These are phyloP conservation scores for Acrocephalus arundinaceus DNA, from an alignment of 2,113 vertebrate genomes.

Conservation along the genomic window DNA sequence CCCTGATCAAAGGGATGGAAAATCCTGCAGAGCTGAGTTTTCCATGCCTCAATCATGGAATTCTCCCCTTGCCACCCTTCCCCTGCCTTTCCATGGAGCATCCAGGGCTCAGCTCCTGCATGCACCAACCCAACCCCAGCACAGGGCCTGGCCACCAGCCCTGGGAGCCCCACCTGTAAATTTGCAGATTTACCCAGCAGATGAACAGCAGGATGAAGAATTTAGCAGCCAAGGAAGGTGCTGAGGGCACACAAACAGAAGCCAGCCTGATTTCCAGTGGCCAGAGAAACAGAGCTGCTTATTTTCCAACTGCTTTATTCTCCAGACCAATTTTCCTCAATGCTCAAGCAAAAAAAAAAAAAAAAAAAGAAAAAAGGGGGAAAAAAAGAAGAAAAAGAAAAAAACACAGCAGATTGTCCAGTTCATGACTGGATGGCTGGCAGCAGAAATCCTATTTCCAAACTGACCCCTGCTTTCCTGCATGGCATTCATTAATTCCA, in stretches of 20 bases:
- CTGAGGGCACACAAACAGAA: not conserved
- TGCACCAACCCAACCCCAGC: not conserved
- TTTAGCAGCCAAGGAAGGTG: not conserved
- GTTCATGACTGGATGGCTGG: conserved; percentile 56
- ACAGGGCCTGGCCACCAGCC: rapidly evolving
- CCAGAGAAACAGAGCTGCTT: not conserved
- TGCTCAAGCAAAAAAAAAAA: not conserved
- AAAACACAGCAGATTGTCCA: conserved; percentile 51
- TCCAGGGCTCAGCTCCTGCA: not conserved
- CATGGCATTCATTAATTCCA: conserved; percentile 70
- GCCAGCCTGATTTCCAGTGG: conserved; percentile 6
- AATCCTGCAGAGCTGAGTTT: not conserved
- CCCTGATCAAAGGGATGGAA: not conserved
- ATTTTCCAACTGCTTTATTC: conserved; percentile 22
- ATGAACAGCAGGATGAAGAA: not conserved
- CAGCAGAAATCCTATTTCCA: conserved; percentile 48
- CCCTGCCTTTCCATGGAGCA: not conserved
- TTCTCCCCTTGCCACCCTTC: not conserved
- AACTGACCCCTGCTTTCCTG: conserved; percentile 59
- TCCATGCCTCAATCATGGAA: not conserved
- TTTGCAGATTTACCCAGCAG: not conserved
- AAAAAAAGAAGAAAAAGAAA: not conserved
- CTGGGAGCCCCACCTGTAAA: not conserved
- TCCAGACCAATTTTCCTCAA: conserved; percentile 51
- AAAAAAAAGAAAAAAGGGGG: not conserved